A percentile compares a stretch with the other conserved stretches of the same genome.
Conservation (phyloP, 2,113 vertebrate genomes). For the Nycticryphes semicollaris region DNA sequence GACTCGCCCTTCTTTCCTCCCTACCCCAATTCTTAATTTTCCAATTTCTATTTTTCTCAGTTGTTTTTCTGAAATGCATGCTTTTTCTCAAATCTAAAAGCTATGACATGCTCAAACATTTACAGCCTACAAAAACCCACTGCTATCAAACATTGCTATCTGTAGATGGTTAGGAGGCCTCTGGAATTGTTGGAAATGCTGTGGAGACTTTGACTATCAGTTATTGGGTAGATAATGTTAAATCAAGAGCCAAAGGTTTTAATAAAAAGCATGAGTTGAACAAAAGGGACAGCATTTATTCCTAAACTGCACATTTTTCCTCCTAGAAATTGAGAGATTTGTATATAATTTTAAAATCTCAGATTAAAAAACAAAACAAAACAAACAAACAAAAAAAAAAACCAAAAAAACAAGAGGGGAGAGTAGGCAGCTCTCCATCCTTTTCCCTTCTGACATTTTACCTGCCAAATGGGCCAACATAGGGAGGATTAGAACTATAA, state of each 20-base stretch:
- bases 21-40: neutral
- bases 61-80: neutral
- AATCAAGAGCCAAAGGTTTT: slow-evolving; percentile 36
- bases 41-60: neutral
- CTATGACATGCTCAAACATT: neutral
- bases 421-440: neutral
- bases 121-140: neutral
- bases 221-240: neutral
- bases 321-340: neutral
- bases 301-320: neutral
- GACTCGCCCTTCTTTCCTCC: neutral
- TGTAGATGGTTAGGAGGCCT: neutral
- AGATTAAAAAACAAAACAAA: neutral
- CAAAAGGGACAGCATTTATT: neutral
- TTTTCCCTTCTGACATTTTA: neutral
- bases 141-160: neutral
- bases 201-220: neutral
- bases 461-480: neutral
- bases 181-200: neutral
- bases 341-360: neutral
- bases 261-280: slow-evolving; percentile 59
- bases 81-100: neutral
- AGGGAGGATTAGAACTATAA: neutral
- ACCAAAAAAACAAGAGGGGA: neutral
- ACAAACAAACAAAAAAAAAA: neutral